Conservation (phyloP, 1,140 invertebrate species). For the Aphaenogaster floridana region DNA sequence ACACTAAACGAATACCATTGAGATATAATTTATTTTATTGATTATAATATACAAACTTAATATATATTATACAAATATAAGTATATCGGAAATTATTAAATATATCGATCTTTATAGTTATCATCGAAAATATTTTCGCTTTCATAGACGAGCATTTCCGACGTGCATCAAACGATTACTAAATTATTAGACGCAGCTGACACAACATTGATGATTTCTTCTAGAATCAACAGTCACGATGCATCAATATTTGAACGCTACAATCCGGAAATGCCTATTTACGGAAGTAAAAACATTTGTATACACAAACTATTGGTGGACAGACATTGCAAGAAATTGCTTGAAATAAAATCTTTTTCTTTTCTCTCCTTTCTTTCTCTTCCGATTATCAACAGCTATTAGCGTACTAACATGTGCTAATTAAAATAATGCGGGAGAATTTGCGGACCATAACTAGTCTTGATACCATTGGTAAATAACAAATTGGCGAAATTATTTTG, state of each 20-base stretch:
- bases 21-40: not conserved
- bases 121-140: not conserved
- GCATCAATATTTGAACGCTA: not conserved
- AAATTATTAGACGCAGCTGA: not conserved
- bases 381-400: not conserved
- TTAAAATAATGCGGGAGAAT: not conserved
- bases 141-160: not conserved
- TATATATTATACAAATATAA: not conserved
- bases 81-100: not conserved
- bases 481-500: not conserved
- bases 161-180: not conserved
- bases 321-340: not conserved
- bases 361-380: not conserved
- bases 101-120: constrained; percentile 5
- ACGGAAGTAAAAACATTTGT: not conserved
- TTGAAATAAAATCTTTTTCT: constrained; percentile 9
- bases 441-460: not conserved
- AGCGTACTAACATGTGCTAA: not conserved
- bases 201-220: not conserved
- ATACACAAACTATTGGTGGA: not conserved
- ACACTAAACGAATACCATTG: too few species aligned
- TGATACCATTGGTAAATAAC: not conserved
- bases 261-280: not conserved
- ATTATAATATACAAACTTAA: not conserved
- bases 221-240: not conserved